Percentiles rank a stretch among this genome's conserved stretches.
phyloP scores from a whole-genome alignment of 2,888 invertebrate species.

The Empis livida region DNA sequence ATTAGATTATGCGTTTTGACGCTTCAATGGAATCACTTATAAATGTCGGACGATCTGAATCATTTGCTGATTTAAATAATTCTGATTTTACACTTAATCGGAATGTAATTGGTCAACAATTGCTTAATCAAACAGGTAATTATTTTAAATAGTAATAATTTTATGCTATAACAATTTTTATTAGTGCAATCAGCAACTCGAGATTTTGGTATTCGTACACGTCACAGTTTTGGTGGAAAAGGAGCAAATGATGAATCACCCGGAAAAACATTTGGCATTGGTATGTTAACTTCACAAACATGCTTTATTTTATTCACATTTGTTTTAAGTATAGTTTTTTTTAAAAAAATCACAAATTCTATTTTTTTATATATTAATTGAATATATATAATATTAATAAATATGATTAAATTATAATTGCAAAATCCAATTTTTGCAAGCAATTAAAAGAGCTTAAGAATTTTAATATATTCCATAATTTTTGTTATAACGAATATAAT shows the following conservation, averaged over 20 bases:
- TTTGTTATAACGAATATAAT: too few relatives aligned
- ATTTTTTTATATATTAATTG: conserved; percentile 6
- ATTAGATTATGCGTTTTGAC: conserved; percentile 68
- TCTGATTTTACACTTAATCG: conserved; percentile 35
- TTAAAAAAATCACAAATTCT: conserved; percentile 1
- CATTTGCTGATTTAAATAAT: conserved; percentile 68
- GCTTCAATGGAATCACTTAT: conserved; percentile 63
- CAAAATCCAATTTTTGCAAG: not conserved
- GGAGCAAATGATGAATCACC: conserved; percentile 40
- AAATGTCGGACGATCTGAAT: conserved; percentile 67
- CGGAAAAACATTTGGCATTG: conserved; percentile 70
- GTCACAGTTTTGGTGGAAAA: conserved; percentile 48
- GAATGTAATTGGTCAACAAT: conserved; percentile 15
- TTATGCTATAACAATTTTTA: too few relatives aligned
- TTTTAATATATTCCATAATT: too few relatives aligned
- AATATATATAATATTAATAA: not conserved
- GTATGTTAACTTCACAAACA: conserved; percentile 44
- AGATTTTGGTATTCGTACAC: conserved; percentile 28
- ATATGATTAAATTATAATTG: not conserved
- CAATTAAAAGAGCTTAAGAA: too few relatives aligned
- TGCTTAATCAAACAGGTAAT: conserved; percentile 25
- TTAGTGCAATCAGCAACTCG: conserved; percentile 14
- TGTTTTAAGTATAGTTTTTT: conserved; percentile 4
- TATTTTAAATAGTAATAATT: too few relatives aligned
- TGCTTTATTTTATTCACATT: conserved; percentile 5